Conservation (phyloP, 2,888 invertebrate species). For the Netelia fuscicornis region DNA sequence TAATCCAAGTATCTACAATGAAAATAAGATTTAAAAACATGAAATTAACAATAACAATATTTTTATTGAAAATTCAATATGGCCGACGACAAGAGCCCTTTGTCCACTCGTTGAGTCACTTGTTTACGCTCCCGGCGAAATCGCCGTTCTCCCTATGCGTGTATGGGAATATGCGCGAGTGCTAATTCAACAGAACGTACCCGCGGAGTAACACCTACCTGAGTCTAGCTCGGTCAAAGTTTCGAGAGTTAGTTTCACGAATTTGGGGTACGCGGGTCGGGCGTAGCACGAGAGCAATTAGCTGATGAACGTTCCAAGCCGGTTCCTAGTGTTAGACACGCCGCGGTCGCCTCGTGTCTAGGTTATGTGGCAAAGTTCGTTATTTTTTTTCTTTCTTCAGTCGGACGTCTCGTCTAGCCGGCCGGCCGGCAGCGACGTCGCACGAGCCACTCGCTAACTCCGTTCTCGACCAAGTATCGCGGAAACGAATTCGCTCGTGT, state of each 20-base stretch:
- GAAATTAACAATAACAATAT: neutral
- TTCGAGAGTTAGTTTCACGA: slow-evolving; percentile 26
- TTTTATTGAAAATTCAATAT: neutral
- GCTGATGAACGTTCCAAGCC: slow-evolving; percentile 49
- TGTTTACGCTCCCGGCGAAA: neutral
- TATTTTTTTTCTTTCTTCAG: slow-evolving; percentile 22
- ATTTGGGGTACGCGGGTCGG: slow-evolving; percentile 24
- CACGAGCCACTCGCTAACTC: neutral
- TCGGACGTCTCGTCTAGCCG: slow-evolving; percentile 12
- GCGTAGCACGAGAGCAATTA: slow-evolving; percentile 61
- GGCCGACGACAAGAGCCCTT: neutral
- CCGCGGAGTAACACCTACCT: slow-evolving; percentile 11
- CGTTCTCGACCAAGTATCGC: neutral
- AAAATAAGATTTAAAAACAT: neutral
- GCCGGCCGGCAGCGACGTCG: slow-evolving; percentile 8
- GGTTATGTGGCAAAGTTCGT: slow-evolving; percentile 24
- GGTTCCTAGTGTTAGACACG: slow-evolving; percentile 31
- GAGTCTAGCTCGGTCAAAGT: slow-evolving; percentile 12
- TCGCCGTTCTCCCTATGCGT: neutral
- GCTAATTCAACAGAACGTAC: neutral
- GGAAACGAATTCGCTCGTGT: slow-evolving; percentile 4
- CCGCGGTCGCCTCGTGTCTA: slow-evolving; percentile 7
- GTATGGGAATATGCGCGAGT: no score
- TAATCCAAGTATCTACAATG: no score
- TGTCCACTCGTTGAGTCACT: no score